Evolutionary conservation across 1,140 invertebrate genomes (phyloP).

Genomic region (Dryas iulia): DNA sequence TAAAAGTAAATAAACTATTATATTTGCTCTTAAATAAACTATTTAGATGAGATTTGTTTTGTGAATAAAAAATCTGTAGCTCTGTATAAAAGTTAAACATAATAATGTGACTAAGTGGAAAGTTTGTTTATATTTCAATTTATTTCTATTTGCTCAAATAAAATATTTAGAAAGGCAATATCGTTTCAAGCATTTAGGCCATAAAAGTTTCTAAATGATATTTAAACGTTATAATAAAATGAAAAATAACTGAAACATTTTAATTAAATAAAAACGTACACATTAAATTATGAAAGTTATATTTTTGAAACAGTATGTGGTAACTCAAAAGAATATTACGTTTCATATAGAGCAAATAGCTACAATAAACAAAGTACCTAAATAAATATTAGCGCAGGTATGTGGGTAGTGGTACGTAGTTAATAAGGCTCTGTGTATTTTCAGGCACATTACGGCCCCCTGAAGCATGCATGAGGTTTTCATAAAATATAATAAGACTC

Average conservation of each 20-base stretch:
- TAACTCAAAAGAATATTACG: constrained; percentile 32
- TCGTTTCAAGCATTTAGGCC: too few species aligned
- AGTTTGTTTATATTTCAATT: too few species aligned
- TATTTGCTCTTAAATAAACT: too few species aligned
- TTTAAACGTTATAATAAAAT: not conserved
- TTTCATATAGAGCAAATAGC: constrained; percentile 32
- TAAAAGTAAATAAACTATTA: too few species aligned
- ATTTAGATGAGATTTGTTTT: too few species aligned
- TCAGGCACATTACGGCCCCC: constrained; percentile 51
- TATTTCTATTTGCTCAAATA: too few species aligned
- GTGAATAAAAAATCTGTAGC: too few species aligned
- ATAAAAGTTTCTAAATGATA: too few species aligned
- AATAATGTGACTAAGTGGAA: too few species aligned
- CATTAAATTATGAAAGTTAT: not conserved
- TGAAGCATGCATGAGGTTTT: constrained; percentile 54
- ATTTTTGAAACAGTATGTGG: not conserved
- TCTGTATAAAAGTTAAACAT: too few species aligned
- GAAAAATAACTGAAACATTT: not conserved
- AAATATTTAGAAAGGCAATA: too few species aligned
- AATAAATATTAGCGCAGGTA: constrained; percentile 51
- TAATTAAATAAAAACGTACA: too few species aligned
- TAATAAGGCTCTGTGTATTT: constrained; percentile 64
- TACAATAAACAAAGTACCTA: constrained; percentile 40
- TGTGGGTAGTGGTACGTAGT: constrained; percentile 37
- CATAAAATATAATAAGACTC: constrained; percentile 74